phyloP scores from a whole-genome alignment of 2,888 invertebrate species.

The Agapostemon virescens region DNA sequence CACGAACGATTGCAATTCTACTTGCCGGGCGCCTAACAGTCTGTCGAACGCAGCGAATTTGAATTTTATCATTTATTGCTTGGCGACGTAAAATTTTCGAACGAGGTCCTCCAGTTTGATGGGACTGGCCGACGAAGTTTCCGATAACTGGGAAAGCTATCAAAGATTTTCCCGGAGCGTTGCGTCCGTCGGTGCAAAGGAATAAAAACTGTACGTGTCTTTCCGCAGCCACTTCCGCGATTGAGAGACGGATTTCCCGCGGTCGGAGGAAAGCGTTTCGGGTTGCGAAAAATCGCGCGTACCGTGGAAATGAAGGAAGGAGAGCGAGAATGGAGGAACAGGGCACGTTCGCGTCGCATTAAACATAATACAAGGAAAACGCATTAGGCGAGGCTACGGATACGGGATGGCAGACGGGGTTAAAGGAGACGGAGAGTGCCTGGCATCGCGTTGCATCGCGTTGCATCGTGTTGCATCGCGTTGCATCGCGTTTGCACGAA shows the following conservation, averaged over 20 bases:
- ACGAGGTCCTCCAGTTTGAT: too few relatives aligned
- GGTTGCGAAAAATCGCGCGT: neutral
- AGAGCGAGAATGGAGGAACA: neutral
- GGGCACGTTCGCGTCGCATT: conserved; percentile 37
- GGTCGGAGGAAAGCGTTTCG: neutral
- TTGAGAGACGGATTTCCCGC: neutral
- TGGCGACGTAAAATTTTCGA: too few relatives aligned
- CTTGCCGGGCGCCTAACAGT: too few relatives aligned
- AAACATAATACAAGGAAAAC: conserved; percentile 48
- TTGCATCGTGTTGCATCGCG: too few relatives aligned
- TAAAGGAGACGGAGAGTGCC: neutral
- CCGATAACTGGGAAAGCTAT: neutral
- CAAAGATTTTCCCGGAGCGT: neutral
- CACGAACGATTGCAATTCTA: too few relatives aligned
- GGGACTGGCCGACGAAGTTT: neutral
- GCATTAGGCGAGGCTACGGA: conserved; percentile 41
- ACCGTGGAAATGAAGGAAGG: neutral
- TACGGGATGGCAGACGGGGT: neutral
- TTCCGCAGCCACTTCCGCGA: neutral
- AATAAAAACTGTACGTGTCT: conserved; percentile 14
- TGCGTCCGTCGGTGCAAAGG: neutral
- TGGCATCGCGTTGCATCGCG: too few relatives aligned
- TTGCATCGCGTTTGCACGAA: neutral
- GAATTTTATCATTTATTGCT: too few relatives aligned
- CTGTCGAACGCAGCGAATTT: too few relatives aligned